Base-by-base conservation (phyloP, 2,888 invertebrate genomes). In the Baccha elongata region DNA sequence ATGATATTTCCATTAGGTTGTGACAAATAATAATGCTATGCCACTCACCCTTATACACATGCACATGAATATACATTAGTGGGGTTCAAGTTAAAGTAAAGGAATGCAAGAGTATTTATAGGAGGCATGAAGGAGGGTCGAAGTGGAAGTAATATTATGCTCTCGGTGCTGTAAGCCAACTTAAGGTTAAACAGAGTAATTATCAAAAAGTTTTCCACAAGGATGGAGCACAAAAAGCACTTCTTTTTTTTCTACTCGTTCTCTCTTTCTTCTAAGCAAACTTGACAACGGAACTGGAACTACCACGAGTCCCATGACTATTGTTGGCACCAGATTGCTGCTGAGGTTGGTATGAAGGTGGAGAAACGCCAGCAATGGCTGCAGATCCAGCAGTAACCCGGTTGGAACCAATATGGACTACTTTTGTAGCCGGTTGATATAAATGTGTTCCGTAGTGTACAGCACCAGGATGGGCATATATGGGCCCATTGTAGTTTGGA, bases 361-460 rank as follows among this genome's bases (percentile, higher is more conserved):
- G 58, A 35, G 58, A 48, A 19, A 64, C 78, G 10, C 78, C 78
- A 58, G 78, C 78, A 42, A 78, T 46, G 26, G 46, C 52, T 35
- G 71, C 78, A 65, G 78, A 78, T 42, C 78, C 71, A 29, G 78
- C 78, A 6, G 78, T 78, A 48, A 72, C 78, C 44, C 72, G 55
- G 52, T 78, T 78, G n/a, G 65, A 71, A 26, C 71, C 76, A 71
- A 78, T 78, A 19, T 78, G 64, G 13, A 78, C 26, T 2, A 78
- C 65, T 50, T 78, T 78, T 19, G 86, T 85, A 15, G 86, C 85
- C 60, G 88, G 88, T 85, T 89, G 88, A 73, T 87, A 88, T 48
- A 89, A 84, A 85, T 90, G 89, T 58, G 88, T 87, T 48, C 89
- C 88, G 73, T 89, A 90, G 84, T 88, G 89, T 73, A 89, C 86